Base-by-base conservation (phyloP, 2,888 invertebrate species). In the Litoditis marina region DNA sequence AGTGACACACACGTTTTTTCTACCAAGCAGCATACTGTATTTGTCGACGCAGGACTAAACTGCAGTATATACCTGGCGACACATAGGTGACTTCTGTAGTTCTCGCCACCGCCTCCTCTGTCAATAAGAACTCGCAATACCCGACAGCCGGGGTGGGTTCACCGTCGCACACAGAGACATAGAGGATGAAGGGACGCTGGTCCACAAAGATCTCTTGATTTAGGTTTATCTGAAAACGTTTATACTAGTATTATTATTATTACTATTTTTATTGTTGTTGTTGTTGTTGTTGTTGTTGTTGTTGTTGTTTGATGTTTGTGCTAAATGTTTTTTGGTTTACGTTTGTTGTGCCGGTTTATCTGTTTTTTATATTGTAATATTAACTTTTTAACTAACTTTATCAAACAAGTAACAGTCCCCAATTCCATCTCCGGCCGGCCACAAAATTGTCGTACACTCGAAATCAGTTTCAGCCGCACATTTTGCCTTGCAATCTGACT, bases 331-430 rank as follows among this genome's bases (percentile, higher is more conserved):
- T n/a, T n/a, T n/a, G n/a, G n/a, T n/a, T n/a, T n/a, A n/a, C n/a
- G n/a, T n/a, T n/a, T n/a, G n/a, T n/a, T n/a, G n/a, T n/a, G n/a
- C n/a, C n/a, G n/a, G n/a, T n/a, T n/a, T n/a, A n/a, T n/a, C n/a
- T n/a, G n/a, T n/a, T n/a, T n/a, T n/a, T n/a, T n/a, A n/a, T n/a
- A n/a, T n/a, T n/a, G n/a, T n/a, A n/a, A n/a, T n/a, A n/a, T n/a
- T n/a, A n/a, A n/a, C n/a, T n/a, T n/a, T n/a, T n/a, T n/a, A n/a
- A n/a, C n/a, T n/a, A 32, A 60, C 60, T 19, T 47, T 54, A 28
- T 61, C 61, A 19, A 55, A 57, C 8, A 62, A 19, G 32, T 56
- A 62, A 44, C 62, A 62, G 31, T 62, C 62, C 16, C 56, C 46
- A 1, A 50, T 51, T 5, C 50, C 56, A 27, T 56, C 56, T 39